Conservation (phyloP, 2,888 invertebrate species). For the Sepiola atlantica region DNA sequence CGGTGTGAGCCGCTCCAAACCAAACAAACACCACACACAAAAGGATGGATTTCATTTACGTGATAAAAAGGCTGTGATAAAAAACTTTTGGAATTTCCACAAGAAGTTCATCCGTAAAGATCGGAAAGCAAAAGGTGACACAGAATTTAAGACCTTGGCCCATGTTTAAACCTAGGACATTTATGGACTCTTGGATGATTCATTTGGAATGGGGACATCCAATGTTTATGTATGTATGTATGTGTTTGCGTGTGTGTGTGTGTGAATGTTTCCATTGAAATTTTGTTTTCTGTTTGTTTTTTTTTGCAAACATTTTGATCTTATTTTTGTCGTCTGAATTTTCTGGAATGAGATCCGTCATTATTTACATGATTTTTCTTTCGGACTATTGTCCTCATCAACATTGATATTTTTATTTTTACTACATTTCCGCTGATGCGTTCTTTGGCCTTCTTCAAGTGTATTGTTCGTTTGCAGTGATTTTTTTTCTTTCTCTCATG, state of each 20-base stretch:
- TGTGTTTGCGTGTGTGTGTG: neutral
- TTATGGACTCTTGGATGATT: too few relatives aligned
- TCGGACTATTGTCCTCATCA: too few relatives aligned
- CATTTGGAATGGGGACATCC: neutral
- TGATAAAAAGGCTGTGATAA: conserved; percentile 46
- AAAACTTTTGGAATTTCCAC: conserved; percentile 46
- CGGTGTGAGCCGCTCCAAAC: neutral
- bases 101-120: conserved; percentile 41
- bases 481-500: too few relatives aligned
- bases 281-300: too few relatives aligned
- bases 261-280: neutral
- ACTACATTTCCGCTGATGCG: neutral
- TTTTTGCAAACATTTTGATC: neutral
- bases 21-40: neutral
- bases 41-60: conserved; percentile 43
- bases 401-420: too few relatives aligned
- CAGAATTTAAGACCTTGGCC: conserved; percentile 43
- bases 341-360: too few relatives aligned
- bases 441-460: too few relatives aligned
- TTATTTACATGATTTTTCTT: too few relatives aligned
- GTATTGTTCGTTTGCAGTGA: too few relatives aligned
- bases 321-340: too few relatives aligned
- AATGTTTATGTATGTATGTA: neutral
- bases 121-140: neutral
- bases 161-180: neutral